These are phyloP conservation scores for Neodiprion lecontei DNA, from an alignment of 1,140 invertebrate genomes.

Conservation along the genomic window DNA sequence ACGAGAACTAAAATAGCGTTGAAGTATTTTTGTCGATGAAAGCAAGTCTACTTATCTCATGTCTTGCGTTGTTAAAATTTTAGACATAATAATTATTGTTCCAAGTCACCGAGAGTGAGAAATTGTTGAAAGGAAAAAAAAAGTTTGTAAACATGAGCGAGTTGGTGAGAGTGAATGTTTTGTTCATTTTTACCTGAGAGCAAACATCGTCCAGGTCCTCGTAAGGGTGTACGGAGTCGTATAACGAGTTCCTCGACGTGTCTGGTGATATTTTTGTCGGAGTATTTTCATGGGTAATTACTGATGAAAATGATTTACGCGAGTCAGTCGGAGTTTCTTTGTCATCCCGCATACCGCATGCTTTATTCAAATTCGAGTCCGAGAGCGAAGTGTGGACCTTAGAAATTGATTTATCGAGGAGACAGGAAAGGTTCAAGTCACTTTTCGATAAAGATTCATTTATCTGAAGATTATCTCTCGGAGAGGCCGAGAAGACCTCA, in stretches of 20 bases:
- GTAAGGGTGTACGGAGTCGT: slow-evolving; percentile 11
- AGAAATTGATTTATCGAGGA: slow-evolving; percentile 27
- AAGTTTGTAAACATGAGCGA: no score
- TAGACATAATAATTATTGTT: no score
- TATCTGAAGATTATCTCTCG: not conserved
- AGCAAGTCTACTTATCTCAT: no score
- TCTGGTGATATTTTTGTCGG: not conserved
- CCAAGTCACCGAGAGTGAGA: no score
- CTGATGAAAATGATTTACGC: not conserved
- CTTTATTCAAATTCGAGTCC: slow-evolving; percentile 28
- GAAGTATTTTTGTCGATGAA: no score
- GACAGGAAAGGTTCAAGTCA: slow-evolving; percentile 29
- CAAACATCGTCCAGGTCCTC: slow-evolving; percentile 15
- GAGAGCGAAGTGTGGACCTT: slow-evolving; percentile 36
- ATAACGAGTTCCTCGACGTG: slow-evolving; percentile 3
- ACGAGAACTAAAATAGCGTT: no score
- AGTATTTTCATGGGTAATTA: not conserved
- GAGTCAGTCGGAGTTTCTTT: not conserved
- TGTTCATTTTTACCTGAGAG: slow-evolving; percentile 13
- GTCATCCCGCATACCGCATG: slow-evolving; percentile 11
- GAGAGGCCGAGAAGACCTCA: slow-evolving; percentile 17
- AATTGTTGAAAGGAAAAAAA: no score
- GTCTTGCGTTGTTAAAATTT: no score
- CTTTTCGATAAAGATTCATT: slow-evolving; percentile 30
- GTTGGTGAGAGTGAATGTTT: not conserved